These are phyloP conservation scores for Heteronetta atricapilla DNA, from an alignment of 2,113 vertebrate species.

Conservation along the genomic window DNA sequence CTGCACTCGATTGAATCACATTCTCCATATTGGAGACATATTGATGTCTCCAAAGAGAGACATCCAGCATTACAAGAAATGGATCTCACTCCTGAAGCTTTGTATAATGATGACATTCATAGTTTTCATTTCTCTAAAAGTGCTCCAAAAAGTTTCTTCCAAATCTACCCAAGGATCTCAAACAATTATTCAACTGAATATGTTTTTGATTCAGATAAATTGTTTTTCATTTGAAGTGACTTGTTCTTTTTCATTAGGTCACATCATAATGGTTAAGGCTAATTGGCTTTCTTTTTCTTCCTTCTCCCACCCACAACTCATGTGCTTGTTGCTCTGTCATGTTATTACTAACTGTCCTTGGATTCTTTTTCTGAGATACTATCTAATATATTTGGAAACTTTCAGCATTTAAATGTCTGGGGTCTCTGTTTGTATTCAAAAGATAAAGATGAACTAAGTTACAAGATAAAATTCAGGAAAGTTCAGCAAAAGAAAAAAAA, in stretches of 20 bases:
- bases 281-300: not conserved
- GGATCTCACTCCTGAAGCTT: not conserved
- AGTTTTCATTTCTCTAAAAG: not conserved
- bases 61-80: not conserved
- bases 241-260: not conserved
- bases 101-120: not conserved
- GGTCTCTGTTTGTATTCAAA: not conserved
- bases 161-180: not conserved
- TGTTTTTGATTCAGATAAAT: not conserved
- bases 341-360: not conserved
- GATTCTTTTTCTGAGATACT: not conserved
- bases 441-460: not conserved
- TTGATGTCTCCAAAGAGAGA: not conserved
- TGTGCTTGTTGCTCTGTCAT: not conserved
- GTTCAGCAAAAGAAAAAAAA: not conserved
- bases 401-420: not conserved
- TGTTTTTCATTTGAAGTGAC: not conserved
- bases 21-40: no score
- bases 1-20: not conserved
- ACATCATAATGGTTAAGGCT: not conserved
- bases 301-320: not conserved
- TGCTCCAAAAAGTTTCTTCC: fast-evolving
- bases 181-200: not conserved
- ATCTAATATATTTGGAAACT: not conserved
- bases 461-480: not conserved